These are phyloP conservation scores for Patella ulyssiponensis DNA, from an alignment of 2,888 invertebrate species.

Conservation along the genomic window DNA sequence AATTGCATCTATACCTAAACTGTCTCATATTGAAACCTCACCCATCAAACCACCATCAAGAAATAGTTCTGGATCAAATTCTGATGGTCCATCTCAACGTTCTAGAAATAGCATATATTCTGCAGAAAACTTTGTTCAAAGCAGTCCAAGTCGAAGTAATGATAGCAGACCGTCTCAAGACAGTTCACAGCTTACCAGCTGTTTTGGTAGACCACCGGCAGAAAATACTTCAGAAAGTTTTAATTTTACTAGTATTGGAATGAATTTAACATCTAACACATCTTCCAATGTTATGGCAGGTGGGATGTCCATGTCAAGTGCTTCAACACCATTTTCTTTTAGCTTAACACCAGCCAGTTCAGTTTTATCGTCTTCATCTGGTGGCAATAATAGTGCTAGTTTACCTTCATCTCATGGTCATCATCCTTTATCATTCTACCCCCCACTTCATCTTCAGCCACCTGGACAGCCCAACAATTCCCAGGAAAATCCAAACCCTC, in stretches of 20 bases:
- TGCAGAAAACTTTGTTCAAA: constrained; percentile 62
- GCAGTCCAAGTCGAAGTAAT: constrained; percentile 39
- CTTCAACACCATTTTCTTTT: constrained; percentile 37
- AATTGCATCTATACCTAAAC: constrained; percentile 26
- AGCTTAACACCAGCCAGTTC: constrained; percentile 44
- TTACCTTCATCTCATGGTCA: constrained; percentile 35
- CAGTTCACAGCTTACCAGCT: constrained; percentile 23
- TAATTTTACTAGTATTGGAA: constrained; percentile 59
- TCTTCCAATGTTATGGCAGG: constrained; percentile 36
- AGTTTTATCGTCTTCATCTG: constrained; percentile 39
- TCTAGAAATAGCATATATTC: constrained; percentile 52
- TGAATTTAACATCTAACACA: constrained; percentile 57
- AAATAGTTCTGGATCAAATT: constrained; percentile 21
- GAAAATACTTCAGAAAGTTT: constrained; percentile 53
- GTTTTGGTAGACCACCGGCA: constrained; percentile 42
- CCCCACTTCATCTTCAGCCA: constrained; percentile 32
- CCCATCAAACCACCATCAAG: constrained; percentile 18
- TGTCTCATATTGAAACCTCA: constrained; percentile 26
- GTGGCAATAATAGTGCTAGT: constrained; percentile 34
- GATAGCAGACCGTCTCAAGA: constrained; percentile 32
- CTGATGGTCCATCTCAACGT: constrained; percentile 22
- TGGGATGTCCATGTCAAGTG: constrained; percentile 23
- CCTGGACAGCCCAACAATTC: constrained; percentile 15
- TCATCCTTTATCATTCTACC: constrained; percentile 50
- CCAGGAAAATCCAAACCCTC: neutral